A percentile compares a stretch with the other conserved stretches of the same genome.
Conservation (phyloP, 2,113 vertebrate species). For the Prolemur simus region DNA sequence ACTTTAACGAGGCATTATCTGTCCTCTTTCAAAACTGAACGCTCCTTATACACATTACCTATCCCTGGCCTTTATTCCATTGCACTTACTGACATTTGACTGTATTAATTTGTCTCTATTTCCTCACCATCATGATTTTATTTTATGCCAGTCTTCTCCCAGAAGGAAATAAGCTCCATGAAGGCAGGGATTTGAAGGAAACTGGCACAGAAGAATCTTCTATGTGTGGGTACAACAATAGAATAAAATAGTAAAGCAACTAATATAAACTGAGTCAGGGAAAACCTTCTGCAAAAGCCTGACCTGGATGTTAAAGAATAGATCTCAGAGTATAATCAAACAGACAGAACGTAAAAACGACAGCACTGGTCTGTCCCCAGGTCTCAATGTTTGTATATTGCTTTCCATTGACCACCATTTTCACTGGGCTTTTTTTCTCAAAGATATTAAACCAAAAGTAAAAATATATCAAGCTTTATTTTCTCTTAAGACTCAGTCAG, state of each 20-base stretch:
- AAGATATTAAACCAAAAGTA: not conserved
- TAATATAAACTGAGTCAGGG: not conserved
- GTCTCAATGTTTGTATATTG: not conserved
- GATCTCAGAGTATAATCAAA: not conserved
- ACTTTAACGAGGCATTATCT: not conserved
- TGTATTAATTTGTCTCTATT: not conserved
- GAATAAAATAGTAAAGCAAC: not conserved
- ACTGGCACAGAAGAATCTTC: not conserved
- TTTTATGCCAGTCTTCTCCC: not conserved
- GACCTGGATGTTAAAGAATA: not conserved
- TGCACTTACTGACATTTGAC: not conserved
- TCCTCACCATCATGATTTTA: not conserved
- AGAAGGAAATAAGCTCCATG: not conserved
- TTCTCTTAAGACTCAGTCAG: not conserved
- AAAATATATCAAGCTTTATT: not conserved
- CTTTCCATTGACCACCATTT: not conserved
- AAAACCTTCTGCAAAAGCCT: not conserved
- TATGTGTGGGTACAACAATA: not conserved
- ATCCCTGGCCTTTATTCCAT: accelerated
- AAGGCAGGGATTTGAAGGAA: not conserved
- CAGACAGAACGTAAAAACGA: not conserved
- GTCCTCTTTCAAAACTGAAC: not conserved
- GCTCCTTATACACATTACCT: not conserved
- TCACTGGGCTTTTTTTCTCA: not conserved
- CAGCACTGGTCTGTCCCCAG: not conserved